Conservation (phyloP, 1,140 invertebrate species). For the Antheraea pernyi region DNA sequence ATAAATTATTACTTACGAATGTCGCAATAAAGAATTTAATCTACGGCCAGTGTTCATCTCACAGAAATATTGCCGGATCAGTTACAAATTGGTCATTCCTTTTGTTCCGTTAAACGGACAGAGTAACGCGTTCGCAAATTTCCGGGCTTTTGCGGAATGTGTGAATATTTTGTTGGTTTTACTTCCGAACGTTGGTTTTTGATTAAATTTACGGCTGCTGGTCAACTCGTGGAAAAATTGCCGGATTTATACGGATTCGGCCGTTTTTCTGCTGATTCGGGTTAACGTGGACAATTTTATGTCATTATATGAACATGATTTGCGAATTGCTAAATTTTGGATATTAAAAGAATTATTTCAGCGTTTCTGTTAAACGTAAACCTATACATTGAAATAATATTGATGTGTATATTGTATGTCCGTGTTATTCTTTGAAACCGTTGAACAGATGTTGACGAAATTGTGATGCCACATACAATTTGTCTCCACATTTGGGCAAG, state of each 20-base stretch:
- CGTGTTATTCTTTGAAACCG: too few species aligned
- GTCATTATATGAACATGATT: conserved; percentile 1
- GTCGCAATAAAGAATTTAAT: conserved; percentile 34
- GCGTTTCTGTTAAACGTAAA: not conserved
- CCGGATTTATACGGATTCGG: not conserved
- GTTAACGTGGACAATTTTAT: not conserved
- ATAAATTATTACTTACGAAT: conserved; percentile 26
- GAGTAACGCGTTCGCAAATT: not conserved
- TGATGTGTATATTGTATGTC: too few species aligned
- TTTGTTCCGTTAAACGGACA: not conserved
- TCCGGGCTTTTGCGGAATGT: not conserved
- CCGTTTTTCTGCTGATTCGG: not conserved
- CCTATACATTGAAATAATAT: too few species aligned
- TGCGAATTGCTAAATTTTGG: not conserved
- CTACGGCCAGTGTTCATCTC: conserved; percentile 16
- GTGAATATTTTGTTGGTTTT: conserved; percentile 9
- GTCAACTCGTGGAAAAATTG: not conserved
- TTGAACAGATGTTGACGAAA: too few species aligned
- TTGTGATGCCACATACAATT: too few species aligned
- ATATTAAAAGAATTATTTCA: not conserved
- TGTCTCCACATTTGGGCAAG: too few species aligned
- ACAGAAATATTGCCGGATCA: conserved; percentile 11
- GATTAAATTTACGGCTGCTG: conserved; percentile 2
- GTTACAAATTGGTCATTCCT: conserved; percentile 8
- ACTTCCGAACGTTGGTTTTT: not conserved